These are phyloP conservation scores for Drosophila persimilis DNA, from an alignment of 1,140 invertebrate species.

Conservation along the genomic window DNA sequence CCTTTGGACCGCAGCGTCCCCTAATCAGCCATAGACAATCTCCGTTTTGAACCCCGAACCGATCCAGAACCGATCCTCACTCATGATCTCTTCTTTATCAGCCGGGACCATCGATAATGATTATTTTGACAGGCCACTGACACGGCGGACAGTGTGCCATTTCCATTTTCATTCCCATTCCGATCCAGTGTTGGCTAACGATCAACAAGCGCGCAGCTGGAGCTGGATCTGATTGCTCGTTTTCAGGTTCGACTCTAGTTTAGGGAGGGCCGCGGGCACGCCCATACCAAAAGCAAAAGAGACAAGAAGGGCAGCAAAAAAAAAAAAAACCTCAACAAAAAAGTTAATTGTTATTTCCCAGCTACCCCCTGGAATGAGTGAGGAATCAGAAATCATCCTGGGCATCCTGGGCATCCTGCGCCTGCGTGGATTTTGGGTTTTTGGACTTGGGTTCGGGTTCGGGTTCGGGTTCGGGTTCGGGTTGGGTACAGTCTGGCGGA, in stretches of 20 bases:
- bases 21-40: slow-evolving; percentile 18
- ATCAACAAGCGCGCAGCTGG: slow-evolving; percentile 22
- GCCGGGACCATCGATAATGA: slow-evolving; percentile 42
- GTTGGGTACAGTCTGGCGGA: slow-evolving; percentile 65
- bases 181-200: slow-evolving; percentile 64
- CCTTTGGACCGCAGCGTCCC: slow-evolving; percentile 13
- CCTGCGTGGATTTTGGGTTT: slow-evolving; percentile 60
- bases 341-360: slow-evolving; percentile 70
- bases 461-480: background rate
- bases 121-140: slow-evolving; percentile 68
- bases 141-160: slow-evolving; percentile 23
- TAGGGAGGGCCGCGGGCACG: slow-evolving; percentile 42
- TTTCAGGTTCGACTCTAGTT: slow-evolving; percentile 40
- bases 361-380: slow-evolving; percentile 42
- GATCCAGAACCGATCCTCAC: slow-evolving; percentile 24
- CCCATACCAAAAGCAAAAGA: slow-evolving; percentile 16
- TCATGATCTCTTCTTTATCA: slow-evolving; percentile 30
- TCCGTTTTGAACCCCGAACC: background rate
- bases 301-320: slow-evolving; percentile 14
- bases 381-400: slow-evolving; percentile 25
- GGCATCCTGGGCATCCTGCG: slow-evolving; percentile 51
- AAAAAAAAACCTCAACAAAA: slow-evolving; percentile 58
- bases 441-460: background rate
- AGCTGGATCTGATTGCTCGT: slow-evolving; percentile 45
- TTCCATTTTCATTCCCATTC: too few relatives aligned